These are phyloP conservation scores for Bombyx mori DNA, from an alignment of 1,140 invertebrate genomes.

Conservation along the genomic window DNA sequence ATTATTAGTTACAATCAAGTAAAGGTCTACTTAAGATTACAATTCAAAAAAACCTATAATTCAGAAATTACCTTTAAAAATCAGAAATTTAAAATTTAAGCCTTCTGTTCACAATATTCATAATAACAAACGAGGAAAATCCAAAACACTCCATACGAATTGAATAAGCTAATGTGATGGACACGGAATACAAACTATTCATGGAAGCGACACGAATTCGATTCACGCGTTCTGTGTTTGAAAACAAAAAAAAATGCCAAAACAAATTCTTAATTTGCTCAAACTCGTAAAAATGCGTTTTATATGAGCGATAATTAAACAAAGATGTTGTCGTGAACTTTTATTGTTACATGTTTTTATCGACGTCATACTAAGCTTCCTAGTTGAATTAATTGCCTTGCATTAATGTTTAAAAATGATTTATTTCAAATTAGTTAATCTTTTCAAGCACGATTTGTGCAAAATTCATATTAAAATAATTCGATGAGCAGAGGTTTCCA, in stretches of 20 bases:
- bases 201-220: constrained; percentile 23
- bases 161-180: constrained; percentile 56
- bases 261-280: constrained; percentile 15
- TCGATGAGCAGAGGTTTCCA: no score
- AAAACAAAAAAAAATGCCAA: constrained; percentile 15
- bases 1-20: no score
- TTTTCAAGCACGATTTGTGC: no score
- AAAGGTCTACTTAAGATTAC: no score
- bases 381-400: not conserved
- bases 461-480: no score
- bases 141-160: constrained; percentile 50
- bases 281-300: constrained; percentile 16
- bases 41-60: no score
- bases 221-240: constrained; percentile 12
- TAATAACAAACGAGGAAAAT: not conserved
- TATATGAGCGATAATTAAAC: constrained; percentile 10
- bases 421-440: no score
- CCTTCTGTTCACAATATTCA: not conserved
- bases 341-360: constrained; percentile 5
- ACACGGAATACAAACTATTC: constrained; percentile 26
- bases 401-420: constrained; percentile 1
- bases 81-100: not conserved
- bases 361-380: constrained; percentile 2
- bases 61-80: no score
- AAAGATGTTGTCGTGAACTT: constrained; percentile 5